Evolutionary conservation across 2,797 vertebrate species (phyloP).

Genomic region (Spinibarbus caldwelli): DNA sequence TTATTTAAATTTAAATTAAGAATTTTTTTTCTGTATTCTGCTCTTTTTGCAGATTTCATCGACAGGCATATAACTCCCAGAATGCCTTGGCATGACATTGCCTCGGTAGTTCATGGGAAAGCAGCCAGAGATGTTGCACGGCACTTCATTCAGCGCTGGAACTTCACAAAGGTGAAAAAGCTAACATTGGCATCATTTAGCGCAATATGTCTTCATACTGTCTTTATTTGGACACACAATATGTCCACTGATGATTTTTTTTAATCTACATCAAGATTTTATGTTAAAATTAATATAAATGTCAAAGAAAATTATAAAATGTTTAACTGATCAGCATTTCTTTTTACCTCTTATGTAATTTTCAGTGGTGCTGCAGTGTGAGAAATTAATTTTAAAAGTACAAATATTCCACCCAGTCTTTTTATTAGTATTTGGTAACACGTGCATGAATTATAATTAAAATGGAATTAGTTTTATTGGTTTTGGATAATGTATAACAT

Average conservation of each 20-base stretch:
- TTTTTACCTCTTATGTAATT: neutral
- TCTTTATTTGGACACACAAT: neutral
- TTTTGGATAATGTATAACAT: neutral
- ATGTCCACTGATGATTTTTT: too few relatives aligned
- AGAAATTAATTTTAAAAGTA: neutral
- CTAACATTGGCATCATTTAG: neutral
- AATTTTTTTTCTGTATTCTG: neutral
- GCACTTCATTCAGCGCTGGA: slow-evolving; percentile 99
- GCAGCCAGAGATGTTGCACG: slow-evolving; percentile 91
- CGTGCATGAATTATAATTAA: too few relatives aligned
- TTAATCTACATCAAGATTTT: neutral
- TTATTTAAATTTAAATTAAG: neutral
- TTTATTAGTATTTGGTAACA: neutral
- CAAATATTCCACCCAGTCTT: neutral
- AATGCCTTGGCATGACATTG: slow-evolving; percentile 98
- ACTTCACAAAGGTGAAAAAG: slow-evolving; percentile 90
- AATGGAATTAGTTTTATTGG: neutral
- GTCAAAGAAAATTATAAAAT: neutral
- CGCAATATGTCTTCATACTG: too few relatives aligned
- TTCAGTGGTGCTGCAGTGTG: neutral
- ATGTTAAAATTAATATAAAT: neutral
- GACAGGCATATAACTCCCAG: slow-evolving; percentile 91
- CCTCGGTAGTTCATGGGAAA: slow-evolving; percentile 89
- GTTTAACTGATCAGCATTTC: neutral
- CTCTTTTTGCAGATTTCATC: slow-evolving; percentile 86